Evolutionary conservation across 2,797 vertebrate species (phyloP), one percentile per base, ranked within the genome.

Genomic region (Eutrigla gurnardus): DNA sequence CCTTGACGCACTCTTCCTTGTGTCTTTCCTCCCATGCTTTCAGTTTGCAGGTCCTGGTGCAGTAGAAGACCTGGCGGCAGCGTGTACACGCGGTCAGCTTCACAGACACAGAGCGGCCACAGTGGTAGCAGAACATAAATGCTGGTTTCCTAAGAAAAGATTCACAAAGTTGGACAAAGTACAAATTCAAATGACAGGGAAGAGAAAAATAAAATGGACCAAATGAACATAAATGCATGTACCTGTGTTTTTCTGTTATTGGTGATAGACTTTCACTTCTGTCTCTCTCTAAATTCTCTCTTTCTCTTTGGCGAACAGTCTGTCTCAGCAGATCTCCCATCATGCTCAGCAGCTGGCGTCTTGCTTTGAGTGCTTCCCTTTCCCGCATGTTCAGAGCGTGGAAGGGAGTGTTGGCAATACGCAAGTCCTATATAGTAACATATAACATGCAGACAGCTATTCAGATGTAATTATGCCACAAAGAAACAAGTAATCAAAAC

Each of bases 121-220:
- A 98, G 50, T 95, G 89, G 73, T 90, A 95, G 82, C 96, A 98
- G 92, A 94, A 96, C 78, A 90, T 95, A 75, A 95, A 94, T 63
- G 78, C 59, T 1, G 89, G 83, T 32, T 81, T 78, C 67, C 96
- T 96, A 81, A n/a, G n/a, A 70, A 45, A 75, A 71, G 0, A 82
- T n/a, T 35, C 3, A 76, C n/a, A 62, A 0, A 39, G 52, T 32
- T 43, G 5, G 5, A 39, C 5, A 53, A n/a, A 42, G 17, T 37
- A 47, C 8, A 49, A 7, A 10, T 35, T 43, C 0, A 40, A 42
- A 50, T 7, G 32, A 43, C 11, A 12, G 17, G 5, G 1, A 15
- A 7, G 1, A 18, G 11, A 64, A 54, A 10, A 25, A 37, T 5
- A 11, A 33, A 58, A 59, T 6, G 33, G 5, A 11, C 7, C 37